Evolutionary conservation across 1,140 invertebrate species (phyloP).

Genomic region (Cecropterus lyciades): DNA sequence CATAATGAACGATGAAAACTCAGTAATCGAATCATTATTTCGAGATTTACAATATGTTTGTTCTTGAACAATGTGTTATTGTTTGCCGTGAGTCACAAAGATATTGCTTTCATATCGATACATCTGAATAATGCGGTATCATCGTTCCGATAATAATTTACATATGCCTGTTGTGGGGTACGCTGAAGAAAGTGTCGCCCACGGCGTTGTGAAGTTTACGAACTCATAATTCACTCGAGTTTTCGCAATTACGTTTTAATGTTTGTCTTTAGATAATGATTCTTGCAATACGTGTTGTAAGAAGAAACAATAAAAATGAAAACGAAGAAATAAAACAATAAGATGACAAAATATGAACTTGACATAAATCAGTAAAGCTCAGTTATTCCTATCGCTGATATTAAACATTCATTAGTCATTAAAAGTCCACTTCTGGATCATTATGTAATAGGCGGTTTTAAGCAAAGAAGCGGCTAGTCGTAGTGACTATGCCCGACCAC

Average conservation of each 20-base stretch:
- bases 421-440: no score
- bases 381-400: no score
- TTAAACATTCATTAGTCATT: no score
- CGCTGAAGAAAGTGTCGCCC: conserved; percentile 51
- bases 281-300: no score
- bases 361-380: no score
- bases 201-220: conserved; percentile 19
- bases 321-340: no score
- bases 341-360: no score
- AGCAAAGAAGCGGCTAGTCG: no score
- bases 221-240: neutral
- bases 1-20: neutral
- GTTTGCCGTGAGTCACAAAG: conserved; percentile 22
- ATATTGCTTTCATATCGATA: conserved; percentile 58
- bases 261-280: no score
- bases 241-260: neutral
- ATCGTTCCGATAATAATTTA: conserved; percentile 53
- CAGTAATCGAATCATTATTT: neutral
- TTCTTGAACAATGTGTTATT: conserved; percentile 20
- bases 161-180: conserved; percentile 40
- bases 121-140: conserved; percentile 49
- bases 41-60: neutral
- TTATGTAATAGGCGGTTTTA: no score
- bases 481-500: no score
- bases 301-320: no score